Conservation (phyloP, 1,140 invertebrate species). For the Caenorhabditis latens region DNA sequence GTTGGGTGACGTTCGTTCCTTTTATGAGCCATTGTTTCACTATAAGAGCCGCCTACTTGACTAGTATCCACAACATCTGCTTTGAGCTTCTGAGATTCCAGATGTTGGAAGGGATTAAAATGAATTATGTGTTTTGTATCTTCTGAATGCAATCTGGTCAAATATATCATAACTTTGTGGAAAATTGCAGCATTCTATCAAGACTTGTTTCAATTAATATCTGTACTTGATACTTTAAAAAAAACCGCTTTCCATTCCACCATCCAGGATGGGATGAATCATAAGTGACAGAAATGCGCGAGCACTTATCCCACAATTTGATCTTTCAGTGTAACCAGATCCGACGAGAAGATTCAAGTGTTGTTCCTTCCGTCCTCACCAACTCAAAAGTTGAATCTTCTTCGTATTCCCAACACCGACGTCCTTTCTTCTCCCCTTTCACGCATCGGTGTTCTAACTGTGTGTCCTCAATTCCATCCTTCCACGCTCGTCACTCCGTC, state of each 20-base stretch:
- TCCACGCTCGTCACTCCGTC: slow-evolving; percentile 42
- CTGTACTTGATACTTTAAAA: too few relatives aligned
- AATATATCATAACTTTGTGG: not conserved
- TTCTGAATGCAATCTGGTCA: not conserved
- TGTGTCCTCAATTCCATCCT: slow-evolving; percentile 25
- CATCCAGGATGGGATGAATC: not conserved
- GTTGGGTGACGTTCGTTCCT: slow-evolving; percentile 29
- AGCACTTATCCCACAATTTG: slow-evolving; percentile 48
- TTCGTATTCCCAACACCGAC: not conserved
- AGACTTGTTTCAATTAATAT: too few relatives aligned
- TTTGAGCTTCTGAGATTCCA: slow-evolving; percentile 4
- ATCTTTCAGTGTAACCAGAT: slow-evolving; percentile 36
- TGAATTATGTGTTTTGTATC: not conserved
- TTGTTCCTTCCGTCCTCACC: slow-evolving; percentile 8
- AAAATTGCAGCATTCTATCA: too few relatives aligned
- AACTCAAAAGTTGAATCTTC: slow-evolving; percentile 7
- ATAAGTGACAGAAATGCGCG: not conserved
- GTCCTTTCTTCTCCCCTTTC: not conserved
- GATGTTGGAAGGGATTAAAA: slow-evolving; percentile 25
- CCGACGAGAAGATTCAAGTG: slow-evolving; percentile 28
- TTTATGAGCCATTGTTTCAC: slow-evolving; percentile 54
- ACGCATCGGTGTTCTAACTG: slow-evolving; percentile 35
- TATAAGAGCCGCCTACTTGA: slow-evolving; percentile 25
- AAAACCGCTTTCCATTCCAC: too few relatives aligned
- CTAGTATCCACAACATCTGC: slow-evolving; percentile 40